Percentiles rank a stretch among this genome's conserved stretches.
Conservation (phyloP, 2,113 vertebrate genomes). For the Psettodes erumei region DNA sequence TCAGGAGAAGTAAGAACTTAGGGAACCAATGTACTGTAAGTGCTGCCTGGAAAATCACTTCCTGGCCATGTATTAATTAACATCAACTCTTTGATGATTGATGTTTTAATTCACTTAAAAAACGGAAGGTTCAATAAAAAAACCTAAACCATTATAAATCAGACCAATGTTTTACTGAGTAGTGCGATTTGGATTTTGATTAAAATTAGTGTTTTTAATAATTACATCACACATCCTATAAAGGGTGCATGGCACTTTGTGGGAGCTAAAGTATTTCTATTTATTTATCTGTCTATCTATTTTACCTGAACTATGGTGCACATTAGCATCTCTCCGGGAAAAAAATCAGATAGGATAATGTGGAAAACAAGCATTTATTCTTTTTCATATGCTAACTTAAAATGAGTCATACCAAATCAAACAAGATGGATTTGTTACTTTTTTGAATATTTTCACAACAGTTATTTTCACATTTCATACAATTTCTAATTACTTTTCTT, state of each 20-base stretch:
- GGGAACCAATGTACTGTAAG: neutral
- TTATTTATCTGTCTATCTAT: too few relatives aligned
- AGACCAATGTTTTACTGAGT: neutral
- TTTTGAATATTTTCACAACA: slow-evolving; percentile 51
- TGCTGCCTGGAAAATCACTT: neutral
- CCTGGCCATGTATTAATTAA: neutral
- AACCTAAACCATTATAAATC: neutral
- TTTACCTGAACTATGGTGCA: slow-evolving; percentile 30
- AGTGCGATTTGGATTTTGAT: neutral
- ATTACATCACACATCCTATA: neutral
- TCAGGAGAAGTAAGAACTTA: neutral
- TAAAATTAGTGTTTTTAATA: neutral
- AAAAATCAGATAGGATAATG: slow-evolving; percentile 30
- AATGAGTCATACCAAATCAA: slow-evolving; percentile 48
- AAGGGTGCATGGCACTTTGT: neutral
- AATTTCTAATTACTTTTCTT: slow-evolving; percentile 4
- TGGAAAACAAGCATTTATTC: slow-evolving; percentile 45
- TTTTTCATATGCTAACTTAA: slow-evolving; percentile 36
- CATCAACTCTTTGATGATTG: too few relatives aligned
- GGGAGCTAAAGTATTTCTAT: neutral
- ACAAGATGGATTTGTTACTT: slow-evolving; percentile 33
- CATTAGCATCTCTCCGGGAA: slow-evolving; percentile 36
- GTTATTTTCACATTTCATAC: slow-evolving; percentile 2
- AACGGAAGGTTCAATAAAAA: neutral
- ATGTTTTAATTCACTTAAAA: neutral